Conservation (phyloP, 2,888 invertebrate species). For the Podabrus alpinus region DNA sequence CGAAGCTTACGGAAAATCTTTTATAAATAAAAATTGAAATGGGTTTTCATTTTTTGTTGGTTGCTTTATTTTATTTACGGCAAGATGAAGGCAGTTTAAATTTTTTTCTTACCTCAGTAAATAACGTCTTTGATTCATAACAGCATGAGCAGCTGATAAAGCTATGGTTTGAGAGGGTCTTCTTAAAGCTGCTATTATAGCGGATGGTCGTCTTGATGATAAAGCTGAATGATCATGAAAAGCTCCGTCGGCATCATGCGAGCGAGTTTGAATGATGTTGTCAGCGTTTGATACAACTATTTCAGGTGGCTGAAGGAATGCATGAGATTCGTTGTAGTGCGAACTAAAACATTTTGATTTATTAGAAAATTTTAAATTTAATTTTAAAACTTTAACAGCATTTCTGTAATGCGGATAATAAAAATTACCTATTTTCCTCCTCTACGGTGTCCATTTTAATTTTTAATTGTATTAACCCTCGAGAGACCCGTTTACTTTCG, state of each 20-base stretch:
- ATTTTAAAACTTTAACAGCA: conserved; percentile 1
- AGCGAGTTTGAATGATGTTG: conserved; percentile 9
- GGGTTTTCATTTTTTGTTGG: not conserved
- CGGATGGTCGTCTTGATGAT: conserved; percentile 63
- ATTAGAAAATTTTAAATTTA: not conserved
- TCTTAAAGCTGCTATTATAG: conserved; percentile 66
- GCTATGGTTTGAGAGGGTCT: conserved; percentile 66
- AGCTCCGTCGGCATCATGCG: conserved; percentile 12
- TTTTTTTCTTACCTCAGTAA: conserved; percentile 39
- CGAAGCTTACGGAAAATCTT: not conserved
- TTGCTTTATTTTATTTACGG: conserved; percentile 2
- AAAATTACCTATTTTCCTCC: conserved; percentile 41
- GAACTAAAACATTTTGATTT: not conserved
- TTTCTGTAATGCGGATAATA: not conserved
- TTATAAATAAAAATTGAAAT: not conserved
- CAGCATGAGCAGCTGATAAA: conserved; percentile 59
- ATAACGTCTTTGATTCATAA: conserved; percentile 49
- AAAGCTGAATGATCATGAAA: conserved; percentile 29
- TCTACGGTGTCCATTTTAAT: conserved; percentile 50
- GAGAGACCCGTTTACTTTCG: conserved; percentile 42
- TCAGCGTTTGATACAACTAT: conserved; percentile 6
- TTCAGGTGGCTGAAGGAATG: conserved; percentile 16
- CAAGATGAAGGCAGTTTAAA: not conserved
- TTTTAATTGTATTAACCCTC: conserved; percentile 48
- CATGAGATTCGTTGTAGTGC: not conserved